These are phyloP conservation scores for Drosophila nasuta DNA, from an alignment of 1,140 invertebrate species.

Conservation along the genomic window DNA sequence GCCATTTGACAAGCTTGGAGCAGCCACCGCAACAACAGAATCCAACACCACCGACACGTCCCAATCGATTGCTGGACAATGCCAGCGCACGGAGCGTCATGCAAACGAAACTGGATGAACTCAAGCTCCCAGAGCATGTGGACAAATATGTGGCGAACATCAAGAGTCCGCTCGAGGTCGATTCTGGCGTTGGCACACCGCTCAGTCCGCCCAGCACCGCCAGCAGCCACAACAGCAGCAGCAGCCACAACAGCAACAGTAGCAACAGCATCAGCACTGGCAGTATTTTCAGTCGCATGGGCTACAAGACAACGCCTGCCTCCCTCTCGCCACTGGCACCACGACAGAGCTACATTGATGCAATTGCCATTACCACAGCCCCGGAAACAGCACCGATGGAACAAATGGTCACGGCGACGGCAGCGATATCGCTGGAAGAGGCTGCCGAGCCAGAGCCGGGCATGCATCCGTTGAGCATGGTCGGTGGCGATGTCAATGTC, in stretches of 20 bases:
- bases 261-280: constrained; percentile 53
- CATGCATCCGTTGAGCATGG: constrained; percentile 87
- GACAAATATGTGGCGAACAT: constrained; percentile 82
- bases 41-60: constrained; percentile 60
- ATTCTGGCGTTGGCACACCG: constrained; percentile 86
- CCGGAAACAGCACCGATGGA: constrained; percentile 40
- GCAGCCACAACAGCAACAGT: constrained; percentile 24
- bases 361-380: constrained; percentile 54
- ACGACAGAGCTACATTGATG: constrained; percentile 51
- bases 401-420: constrained; percentile 35
- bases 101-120: constrained; percentile 75
- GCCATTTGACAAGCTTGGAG: constrained; percentile 15
- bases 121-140: constrained; percentile 85
- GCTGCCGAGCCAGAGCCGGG: constrained; percentile 72
- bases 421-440: constrained; percentile 34
- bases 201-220: constrained; percentile 82
- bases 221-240: constrained; percentile 54
- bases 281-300: constrained; percentile 80
- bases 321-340: constrained; percentile 68
- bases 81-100: constrained; percentile 57
- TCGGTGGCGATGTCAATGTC: constrained; percentile 88
- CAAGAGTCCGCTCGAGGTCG: constrained; percentile 85
- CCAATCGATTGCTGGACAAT: constrained; percentile 76
- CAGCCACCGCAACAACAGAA: constrained; percentile 13
- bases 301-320: constrained; percentile 74